Evolutionary conservation across 2,113 vertebrate genomes (phyloP).

Genomic region (Vanacampus margaritifer): DNA sequence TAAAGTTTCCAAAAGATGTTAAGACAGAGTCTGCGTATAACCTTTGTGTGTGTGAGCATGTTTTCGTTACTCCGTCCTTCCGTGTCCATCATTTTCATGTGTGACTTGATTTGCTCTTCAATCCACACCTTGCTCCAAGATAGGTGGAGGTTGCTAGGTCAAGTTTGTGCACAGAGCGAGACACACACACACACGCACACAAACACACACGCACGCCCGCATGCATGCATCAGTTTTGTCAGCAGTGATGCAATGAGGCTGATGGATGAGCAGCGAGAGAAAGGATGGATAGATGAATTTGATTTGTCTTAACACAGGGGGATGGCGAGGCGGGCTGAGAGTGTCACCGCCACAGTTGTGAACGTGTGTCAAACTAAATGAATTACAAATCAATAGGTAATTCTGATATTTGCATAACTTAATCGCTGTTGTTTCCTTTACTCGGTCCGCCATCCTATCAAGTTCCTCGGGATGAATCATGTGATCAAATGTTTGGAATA

Average conservation of each 20-base stretch:
- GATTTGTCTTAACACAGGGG: conserved; percentile 63
- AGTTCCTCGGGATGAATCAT: not conserved
- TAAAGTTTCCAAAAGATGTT: conserved; percentile 45
- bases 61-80: conserved; percentile 2
- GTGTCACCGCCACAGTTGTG: conserved; percentile 23
- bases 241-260: conserved; percentile 59
- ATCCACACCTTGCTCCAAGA: conserved; percentile 4
- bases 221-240: conserved; percentile 29
- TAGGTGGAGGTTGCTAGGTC: conserved; percentile 19
- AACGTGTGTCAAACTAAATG: conserved; percentile 61
- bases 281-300: conserved; percentile 65
- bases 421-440: conserved; percentile 16
- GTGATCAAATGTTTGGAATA: not conserved
- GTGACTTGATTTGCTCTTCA: conserved; percentile 10
- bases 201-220: not conserved
- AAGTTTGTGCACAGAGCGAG: not conserved
- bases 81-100: conserved; percentile 8
- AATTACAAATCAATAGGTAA: conserved; percentile 64
- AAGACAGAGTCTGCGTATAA: conserved; percentile 20
- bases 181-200: not conserved
- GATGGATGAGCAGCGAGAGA: conserved; percentile 64
- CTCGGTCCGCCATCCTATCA: not conserved
- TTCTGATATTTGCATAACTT: conserved; percentile 71
- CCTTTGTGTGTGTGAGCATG: conserved; percentile 2
- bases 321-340: conserved; percentile 25